Evolutionary conservation across 2,113 vertebrate genomes (phyloP).

Genomic region (Stigmatopora argus): DNA sequence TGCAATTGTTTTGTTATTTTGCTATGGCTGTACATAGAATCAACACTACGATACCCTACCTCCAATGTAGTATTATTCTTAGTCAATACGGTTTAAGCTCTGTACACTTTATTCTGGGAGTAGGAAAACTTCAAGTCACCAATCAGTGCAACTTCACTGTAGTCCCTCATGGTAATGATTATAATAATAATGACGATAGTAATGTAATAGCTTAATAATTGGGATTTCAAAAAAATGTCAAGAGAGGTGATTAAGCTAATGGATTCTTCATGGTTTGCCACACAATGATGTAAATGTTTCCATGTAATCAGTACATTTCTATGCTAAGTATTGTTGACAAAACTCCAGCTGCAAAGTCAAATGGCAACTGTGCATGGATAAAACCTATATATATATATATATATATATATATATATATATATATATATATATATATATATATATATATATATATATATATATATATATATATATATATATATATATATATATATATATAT

Average conservation of each 20-base stretch:
- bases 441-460: too few species aligned
- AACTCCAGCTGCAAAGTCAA: conserved; percentile 29
- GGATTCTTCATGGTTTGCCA: conserved; percentile 11
- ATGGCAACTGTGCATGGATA: conserved; percentile 23
- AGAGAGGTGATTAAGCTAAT: conserved; percentile 19
- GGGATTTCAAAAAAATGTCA: conserved; percentile 19
- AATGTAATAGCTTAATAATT: conserved; percentile 12
- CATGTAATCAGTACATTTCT: conserved; percentile 28
- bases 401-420: too few species aligned
- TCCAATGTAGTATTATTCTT: background rate
- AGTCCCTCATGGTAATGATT: conserved; percentile 6
- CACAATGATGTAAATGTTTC: conserved; percentile 32
- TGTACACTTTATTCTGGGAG: background rate
- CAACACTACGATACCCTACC: background rate
- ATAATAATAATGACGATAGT: background rate
- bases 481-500: too few species aligned
- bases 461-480: too few species aligned
- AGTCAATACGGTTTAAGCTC: background rate
- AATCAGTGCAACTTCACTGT: background rate
- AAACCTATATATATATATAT: conserved; percentile 15
- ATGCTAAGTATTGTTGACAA: conserved; percentile 19
- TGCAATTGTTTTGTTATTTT: background rate
- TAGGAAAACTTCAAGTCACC: background rate
- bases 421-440: too few species aligned
- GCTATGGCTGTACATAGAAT: background rate